phyloP scores from a whole-genome alignment of 2,888 invertebrate species.

The Lampropteryx suffumata region DNA sequence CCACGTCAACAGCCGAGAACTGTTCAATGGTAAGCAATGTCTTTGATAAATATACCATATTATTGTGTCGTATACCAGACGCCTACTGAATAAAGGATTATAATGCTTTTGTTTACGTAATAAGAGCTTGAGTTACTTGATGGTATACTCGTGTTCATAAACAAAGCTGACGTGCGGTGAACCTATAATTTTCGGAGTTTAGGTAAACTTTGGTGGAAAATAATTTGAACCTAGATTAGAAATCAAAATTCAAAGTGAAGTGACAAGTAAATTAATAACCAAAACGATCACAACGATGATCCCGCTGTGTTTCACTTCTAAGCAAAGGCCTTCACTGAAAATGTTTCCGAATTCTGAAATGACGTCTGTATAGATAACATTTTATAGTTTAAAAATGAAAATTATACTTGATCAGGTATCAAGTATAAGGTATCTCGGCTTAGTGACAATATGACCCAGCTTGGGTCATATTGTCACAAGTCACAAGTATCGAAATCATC shows the following conservation, averaged over 20 bases:
- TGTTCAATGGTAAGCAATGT: slow-evolving; percentile 49
- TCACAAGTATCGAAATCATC: too few relatives aligned
- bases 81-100: slow-evolving; percentile 47
- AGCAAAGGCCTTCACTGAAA: too few relatives aligned
- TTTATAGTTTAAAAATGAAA: too few relatives aligned
- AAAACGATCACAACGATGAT: too few relatives aligned
- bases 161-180: slow-evolving; percentile 15
- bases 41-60: slow-evolving; percentile 71
- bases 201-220: slow-evolving; percentile 7
- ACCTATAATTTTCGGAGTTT: slow-evolving; percentile 13
- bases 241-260: slow-evolving; percentile 1
- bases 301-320: too few relatives aligned
- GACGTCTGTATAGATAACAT: too few relatives aligned
- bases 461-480: too few relatives aligned
- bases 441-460: too few relatives aligned
- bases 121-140: slow-evolving; percentile 28
- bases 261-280: too few relatives aligned
- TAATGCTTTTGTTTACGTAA: slow-evolving; percentile 39
- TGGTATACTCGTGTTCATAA: slow-evolving; percentile 16
- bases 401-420: too few relatives aligned
- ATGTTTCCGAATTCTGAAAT: too few relatives aligned
- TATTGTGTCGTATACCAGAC: slow-evolving; percentile 52
- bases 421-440: too few relatives aligned
- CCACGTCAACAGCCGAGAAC: neutral
- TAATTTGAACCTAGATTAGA: slow-evolving; percentile 8